Percentiles rank a stretch among this genome's conserved stretches.
Conservation (phyloP, 2,113 vertebrate species). For the Gallinago jamesoni region DNA sequence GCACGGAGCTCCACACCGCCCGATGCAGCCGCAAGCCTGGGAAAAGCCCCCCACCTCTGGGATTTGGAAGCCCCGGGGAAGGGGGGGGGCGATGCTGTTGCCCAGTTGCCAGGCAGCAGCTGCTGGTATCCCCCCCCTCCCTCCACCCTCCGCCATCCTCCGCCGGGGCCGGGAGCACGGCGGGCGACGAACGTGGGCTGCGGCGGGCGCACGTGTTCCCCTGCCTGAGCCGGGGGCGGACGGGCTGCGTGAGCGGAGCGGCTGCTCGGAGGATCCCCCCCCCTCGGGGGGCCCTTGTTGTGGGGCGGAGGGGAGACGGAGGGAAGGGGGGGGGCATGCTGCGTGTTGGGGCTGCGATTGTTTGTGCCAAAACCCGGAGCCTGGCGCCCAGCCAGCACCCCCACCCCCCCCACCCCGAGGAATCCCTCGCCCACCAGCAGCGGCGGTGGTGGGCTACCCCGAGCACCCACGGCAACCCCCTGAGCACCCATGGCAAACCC, state of each 20-base stretch:
- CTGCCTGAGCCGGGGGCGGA: slow-evolving; percentile 51
- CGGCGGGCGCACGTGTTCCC: slow-evolving; percentile 52
- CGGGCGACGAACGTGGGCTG: neutral
- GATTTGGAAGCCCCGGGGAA: neutral
- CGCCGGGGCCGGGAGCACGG: neutral
- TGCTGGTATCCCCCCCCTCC: neutral
- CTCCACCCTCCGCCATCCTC: neutral
- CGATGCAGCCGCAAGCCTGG: neutral
- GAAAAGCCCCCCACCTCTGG: neutral
- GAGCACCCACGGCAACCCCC: neutral
- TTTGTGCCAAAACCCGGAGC: slow-evolving; percentile 52
- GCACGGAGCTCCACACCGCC: neutral
- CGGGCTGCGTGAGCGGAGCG: slow-evolving; percentile 45
- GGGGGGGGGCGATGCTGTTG: neutral
- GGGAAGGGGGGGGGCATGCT: neutral
- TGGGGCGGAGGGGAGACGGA: too few relatives aligned
- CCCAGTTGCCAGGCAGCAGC: slow-evolving; percentile 56
- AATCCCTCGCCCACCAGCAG: slow-evolving; percentile 33
- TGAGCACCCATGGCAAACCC: neutral
- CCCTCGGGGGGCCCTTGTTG: neutral
- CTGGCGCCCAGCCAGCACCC: slow-evolving; percentile 5
- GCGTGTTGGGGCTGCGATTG: slow-evolving; percentile 25
- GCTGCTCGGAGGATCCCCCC: slow-evolving; percentile 43
- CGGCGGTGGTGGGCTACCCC: neutral
- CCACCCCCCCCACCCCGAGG: neutral